Evolutionary conservation across 2,888 invertebrate species (phyloP).

Genomic region (Ditylenchus weischeri): DNA sequence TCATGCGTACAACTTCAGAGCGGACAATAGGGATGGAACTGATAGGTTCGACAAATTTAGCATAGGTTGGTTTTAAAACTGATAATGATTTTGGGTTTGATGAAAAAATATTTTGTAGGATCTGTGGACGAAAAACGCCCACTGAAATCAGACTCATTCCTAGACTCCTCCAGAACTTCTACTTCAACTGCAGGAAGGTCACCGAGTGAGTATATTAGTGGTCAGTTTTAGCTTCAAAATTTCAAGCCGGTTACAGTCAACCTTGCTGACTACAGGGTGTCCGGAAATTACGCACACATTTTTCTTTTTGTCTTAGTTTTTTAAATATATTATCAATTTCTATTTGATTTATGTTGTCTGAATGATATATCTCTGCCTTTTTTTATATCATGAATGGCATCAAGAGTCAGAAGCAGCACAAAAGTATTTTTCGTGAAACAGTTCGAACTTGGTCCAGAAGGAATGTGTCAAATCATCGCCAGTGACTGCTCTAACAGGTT

Average conservation of each 20-base stretch:
- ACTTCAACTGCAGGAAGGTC: conserved; percentile 3
- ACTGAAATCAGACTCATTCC: not conserved
- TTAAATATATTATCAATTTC: no score
- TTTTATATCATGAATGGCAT: no score
- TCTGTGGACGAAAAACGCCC: conserved; percentile 10
- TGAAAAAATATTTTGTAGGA: not conserved
- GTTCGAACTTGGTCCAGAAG: no score
- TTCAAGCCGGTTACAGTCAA: not conserved
- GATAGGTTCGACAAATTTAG: conserved; percentile 10
- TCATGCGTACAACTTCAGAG: not conserved
- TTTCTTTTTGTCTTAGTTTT: no score
- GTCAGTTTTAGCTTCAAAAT: not conserved
- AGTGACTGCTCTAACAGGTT: no score
- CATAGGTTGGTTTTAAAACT: not conserved
- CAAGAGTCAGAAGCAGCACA: no score
- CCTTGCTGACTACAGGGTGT: no score
- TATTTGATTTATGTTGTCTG: no score
- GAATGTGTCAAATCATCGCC: no score
- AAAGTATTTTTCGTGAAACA: no score
- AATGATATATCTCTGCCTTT: no score
- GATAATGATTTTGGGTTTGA: not conserved
- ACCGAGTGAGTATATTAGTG: not conserved
- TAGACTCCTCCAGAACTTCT: conserved; percentile 13
- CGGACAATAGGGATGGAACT: not conserved
- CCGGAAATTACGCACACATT: no score